Evolutionary conservation across 37 sponge, comb jelly and placozoan genomes (phyloP).

Genomic region (Agelas oroides): DNA sequence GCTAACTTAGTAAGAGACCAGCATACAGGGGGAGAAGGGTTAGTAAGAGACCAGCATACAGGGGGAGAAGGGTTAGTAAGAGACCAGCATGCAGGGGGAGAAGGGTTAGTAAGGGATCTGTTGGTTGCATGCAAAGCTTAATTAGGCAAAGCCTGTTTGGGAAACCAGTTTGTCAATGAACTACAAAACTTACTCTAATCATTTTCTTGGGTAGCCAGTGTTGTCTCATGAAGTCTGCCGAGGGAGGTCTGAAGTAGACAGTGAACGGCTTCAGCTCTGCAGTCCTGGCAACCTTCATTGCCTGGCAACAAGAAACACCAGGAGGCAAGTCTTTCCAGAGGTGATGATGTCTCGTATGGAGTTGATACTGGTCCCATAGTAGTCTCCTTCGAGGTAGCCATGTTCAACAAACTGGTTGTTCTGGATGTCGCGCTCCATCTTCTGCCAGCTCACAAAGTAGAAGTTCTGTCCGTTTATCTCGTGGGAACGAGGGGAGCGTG

Average conservation of each 20-base stretch:
- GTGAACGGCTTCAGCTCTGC: constrained; percentile 67
- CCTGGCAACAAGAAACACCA: constrained; percentile 26
- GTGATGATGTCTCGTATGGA: constrained; percentile 44
- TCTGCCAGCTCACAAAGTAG: constrained; percentile 35
- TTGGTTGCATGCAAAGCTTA: too few species aligned
- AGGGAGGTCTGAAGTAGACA: constrained; percentile 53
- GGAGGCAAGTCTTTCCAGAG: constrained; percentile 63
- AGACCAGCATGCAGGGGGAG: too few species aligned
- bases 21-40: too few species aligned
- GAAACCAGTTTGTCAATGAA: too few species aligned
- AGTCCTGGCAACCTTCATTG: constrained; percentile 28
- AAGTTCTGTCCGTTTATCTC: constrained; percentile 26
- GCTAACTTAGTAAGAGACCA: too few species aligned
- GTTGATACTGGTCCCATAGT: constrained; percentile 48
- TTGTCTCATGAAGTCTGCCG: constrained; percentile 40
- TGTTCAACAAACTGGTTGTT: constrained; percentile 50
- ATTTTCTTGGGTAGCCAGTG: constrained; percentile 42
- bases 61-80: too few species aligned
- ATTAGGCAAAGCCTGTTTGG: too few species aligned
- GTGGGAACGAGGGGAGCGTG: not conserved
- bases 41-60: too few species aligned
- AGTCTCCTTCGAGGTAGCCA: constrained; percentile 13
- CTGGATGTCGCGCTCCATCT: constrained; percentile 49
- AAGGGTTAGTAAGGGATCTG: too few species aligned
- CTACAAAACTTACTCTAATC: constrained; percentile 42